Conservation (phyloP, 2,113 vertebrate genomes). For the Microtus richardsoni region DNA sequence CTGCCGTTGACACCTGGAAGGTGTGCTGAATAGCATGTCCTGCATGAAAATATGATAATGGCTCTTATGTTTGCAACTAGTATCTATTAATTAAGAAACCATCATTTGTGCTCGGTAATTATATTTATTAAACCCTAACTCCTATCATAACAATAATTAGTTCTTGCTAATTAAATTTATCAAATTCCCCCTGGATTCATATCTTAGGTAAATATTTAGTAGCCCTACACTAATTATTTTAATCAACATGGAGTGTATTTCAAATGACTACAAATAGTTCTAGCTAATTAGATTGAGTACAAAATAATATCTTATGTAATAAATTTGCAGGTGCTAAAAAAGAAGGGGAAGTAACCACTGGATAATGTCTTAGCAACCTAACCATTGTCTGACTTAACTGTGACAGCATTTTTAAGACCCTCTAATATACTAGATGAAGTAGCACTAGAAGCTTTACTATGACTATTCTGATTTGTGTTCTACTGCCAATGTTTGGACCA, state of each 20-base stretch:
- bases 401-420: neutral
- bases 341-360: conserved; percentile 28
- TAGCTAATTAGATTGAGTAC: conserved; percentile 87
- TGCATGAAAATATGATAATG: conserved; percentile 86
- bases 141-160: conserved; percentile 91
- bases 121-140: conserved; percentile 91
- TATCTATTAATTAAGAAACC: conserved; percentile 90
- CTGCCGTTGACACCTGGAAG: conserved; percentile 77
- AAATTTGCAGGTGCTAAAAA: conserved; percentile 83
- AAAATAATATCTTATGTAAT: conserved; percentile 85
- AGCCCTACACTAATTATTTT: conserved; percentile 90
- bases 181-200: conserved; percentile 89
- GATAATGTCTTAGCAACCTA: conserved; percentile 12
- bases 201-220: conserved; percentile 92
- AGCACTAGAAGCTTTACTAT: conserved; percentile 20
- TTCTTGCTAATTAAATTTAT: conserved; percentile 91
- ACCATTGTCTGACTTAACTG: conserved; percentile 34
- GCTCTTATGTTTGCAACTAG: conserved; percentile 87
- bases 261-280: conserved; percentile 85
- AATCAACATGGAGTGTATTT: conserved; percentile 88
- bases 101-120: conserved; percentile 88
- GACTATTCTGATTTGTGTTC: conserved; percentile 43
- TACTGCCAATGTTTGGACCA: conserved; percentile 43
- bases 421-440: neutral
- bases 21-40: conserved; percentile 83